Evolutionary conservation across 2,888 invertebrate genomes (phyloP), one percentile per base, ranked within the genome.

Genomic region (Oligia fasciuncula): DNA sequence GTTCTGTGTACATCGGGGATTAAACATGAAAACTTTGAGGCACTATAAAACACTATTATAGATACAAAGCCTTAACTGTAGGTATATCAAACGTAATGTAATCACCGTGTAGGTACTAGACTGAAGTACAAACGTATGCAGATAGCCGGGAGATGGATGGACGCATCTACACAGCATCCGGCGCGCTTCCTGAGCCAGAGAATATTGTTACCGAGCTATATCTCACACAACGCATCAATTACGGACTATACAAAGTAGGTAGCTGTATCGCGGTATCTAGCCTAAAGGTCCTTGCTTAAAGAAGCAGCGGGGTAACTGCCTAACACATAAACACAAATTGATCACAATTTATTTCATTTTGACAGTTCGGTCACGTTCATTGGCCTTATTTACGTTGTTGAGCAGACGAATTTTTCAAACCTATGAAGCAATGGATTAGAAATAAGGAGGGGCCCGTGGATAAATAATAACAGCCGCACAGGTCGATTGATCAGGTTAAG

Each of bases 111-210:
- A 69, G 19, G 40, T 23, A 49, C 29, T 29, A 35, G n/a, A 40
- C 2, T 66, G n/a, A 19, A 54, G 23, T 73, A 46, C 69, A 69
- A 8, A 46, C 13, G 65, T 72, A 69, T 78, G 67, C n/a, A 77
- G 71, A 72, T 78, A 83, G 60, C 46, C 43, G 65, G 57, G 68
- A 83, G 84, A 86, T 83, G 62, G 67, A 79, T 69, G 86, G 84
- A 74, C 78, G 73, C 78, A 84, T 78, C 86, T 65, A 46, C 60
- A 8, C 79, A 74, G 74, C 79, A 74, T 86, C 84, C 84, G 86
- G 86, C 49, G 40, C 54, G 60, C 78, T 84, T 80, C 85, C 82
- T 81, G 88, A 83, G 72, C 43, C 66, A 49, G 70, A 73, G 57
- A 86, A 66, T 84, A 83, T 69, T 83, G 86, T 63, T 46, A 60